Base-by-base conservation (phyloP, 2,113 vertebrate species). In the Echinops telfairi region DNA sequence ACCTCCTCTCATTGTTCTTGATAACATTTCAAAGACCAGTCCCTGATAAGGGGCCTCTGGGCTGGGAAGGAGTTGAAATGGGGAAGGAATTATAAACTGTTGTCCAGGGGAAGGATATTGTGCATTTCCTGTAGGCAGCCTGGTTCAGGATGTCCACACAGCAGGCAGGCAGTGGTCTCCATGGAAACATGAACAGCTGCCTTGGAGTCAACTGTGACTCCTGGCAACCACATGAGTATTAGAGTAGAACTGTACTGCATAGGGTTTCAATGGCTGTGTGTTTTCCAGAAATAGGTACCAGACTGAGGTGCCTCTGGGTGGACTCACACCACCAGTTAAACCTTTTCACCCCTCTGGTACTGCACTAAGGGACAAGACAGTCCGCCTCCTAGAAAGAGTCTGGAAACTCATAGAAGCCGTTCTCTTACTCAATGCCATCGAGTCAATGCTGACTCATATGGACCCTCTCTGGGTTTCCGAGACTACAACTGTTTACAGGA, bases 291-390 rank as follows among this genome's bases (percentile, higher is more conserved):
- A 71, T 33, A 36, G n/a, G 20, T 4, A 20, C 31, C 70, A 71
- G 70, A n/a, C 70, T 19, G 17, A 71, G 17, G n/a, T 36, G 20
- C 16, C 6, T 71, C 70, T 71, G 31, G 16, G 70, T 33, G n/a
- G 70, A 71, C n/a, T 71, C 6, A 20, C n/a, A 33, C 70, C n/a
- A 33, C 17, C 31, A 6, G 31, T 36, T 36, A 33, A 71, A 0
- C 3, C 6, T 33, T 20, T 33, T 16, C 16, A 6, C 70, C 70
- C 7, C 15, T 20, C n/a, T 7, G 31, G 17, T 15, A 71, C 70
- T 9, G 33, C n/a, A 8, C 12, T 23, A 36, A 68, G 43, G 20
- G 17, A 40, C 17, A 23, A 0, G 0, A 25, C 33, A 70, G 3
- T 40, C 40, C 7, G 4, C 40, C 7, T 7, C 40, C 40, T 40